These are phyloP conservation scores for Alexandromys fortis DNA, from an alignment of 2,113 vertebrate species.

Conservation along the genomic window DNA sequence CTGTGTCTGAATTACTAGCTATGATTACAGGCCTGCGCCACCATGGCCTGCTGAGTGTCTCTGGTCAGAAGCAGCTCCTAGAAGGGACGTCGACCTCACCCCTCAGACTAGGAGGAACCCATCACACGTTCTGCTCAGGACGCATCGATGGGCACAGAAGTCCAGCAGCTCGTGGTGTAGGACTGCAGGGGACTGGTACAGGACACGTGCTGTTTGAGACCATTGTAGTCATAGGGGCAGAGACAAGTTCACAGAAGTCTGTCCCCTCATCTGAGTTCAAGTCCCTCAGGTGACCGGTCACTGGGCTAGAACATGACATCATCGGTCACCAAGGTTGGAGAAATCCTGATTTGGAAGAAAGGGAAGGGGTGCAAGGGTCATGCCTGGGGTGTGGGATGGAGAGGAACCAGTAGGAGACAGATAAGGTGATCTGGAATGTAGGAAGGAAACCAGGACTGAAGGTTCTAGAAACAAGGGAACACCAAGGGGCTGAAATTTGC, in stretches of 20 bases:
- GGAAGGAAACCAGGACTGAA: neutral
- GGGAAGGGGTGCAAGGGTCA: neutral
- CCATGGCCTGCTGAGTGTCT: neutral
- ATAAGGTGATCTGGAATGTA: neutral
- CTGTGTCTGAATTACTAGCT: neutral
- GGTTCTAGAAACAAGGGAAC: constrained; percentile 54
- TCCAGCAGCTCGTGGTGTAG: neutral
- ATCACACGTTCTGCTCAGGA: accelerated
- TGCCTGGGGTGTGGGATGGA: neutral
- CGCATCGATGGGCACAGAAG: accelerated
- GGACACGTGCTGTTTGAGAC: accelerated
- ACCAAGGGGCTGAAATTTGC: neutral
- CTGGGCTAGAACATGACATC: neutral
- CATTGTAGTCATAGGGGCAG: no score
- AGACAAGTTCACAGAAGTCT: neutral
- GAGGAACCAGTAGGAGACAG: neutral
- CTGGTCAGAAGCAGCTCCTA: neutral
- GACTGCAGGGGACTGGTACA: accelerated
- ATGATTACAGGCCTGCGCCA: neutral
- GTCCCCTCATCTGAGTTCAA: neutral
- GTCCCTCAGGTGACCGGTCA: neutral
- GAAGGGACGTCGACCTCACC: neutral
- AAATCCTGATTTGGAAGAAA: constrained; percentile 26
- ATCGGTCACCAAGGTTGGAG: neutral
- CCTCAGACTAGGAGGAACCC: accelerated